Evolutionary conservation across 2,888 invertebrate genomes (phyloP), one percentile per base, ranked within the genome.

Genomic region (Drosophila bunnanda): DNA sequence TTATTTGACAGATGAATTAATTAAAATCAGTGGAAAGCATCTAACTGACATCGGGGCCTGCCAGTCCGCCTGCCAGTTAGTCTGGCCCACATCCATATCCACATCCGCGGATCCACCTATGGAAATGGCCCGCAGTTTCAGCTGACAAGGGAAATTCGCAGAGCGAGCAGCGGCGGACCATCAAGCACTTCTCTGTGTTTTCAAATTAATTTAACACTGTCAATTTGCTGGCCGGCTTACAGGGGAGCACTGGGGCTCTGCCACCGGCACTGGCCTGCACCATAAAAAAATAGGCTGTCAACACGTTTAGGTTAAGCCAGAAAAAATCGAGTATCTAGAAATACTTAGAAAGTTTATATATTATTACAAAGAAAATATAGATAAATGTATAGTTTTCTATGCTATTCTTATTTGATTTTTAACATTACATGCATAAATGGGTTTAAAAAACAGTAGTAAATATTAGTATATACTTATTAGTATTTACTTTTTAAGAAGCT

Each of bases 1-100:
- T 88, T 84, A 82, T 90, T 89, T 90, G 90, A 90, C 90, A 90
- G 89, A 83, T 89, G 90, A 90, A 89, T 90, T 89, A 89, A 89
- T 90, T 90, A 89, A 90, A 89, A 89, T 89, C 90, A 84, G 87
- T 79, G 77, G 75, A 83, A 80, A 78, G 78, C 84, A 89, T 88
- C 89, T 85, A 82, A 76, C 75, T 74, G 88, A 69, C 88, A 68
- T 75, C 73, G 58, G 50, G 43, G 80, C 17, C 72, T 34, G 48
- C 48, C 74, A 58, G 39, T 41, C 39, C n/a, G 57, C 44, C 50
- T 57, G 69, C 59, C 70, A 72, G 60, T 71, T 68, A 68, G 50
- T 38, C 53, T 52, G 58, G 43, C 58, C 59, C 44, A 46, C 46
- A 28, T 25, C 22, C 15, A 22, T 20, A 41, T 43, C 43, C 46